Base-by-base conservation (phyloP, 2,113 vertebrate species). In the Sclerurus mexicanus region DNA sequence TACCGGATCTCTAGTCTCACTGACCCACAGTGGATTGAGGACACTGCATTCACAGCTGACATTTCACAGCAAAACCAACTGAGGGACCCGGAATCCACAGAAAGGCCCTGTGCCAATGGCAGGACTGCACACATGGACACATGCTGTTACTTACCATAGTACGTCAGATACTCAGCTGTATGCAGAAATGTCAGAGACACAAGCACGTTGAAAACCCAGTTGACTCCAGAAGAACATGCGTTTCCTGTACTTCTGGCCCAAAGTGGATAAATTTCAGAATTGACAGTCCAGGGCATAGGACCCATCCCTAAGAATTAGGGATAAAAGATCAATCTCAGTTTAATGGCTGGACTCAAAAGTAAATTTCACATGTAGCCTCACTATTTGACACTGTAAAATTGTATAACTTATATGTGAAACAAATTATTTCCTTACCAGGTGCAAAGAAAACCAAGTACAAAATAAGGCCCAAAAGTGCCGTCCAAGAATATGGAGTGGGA, bases 171-270 rank as follows among this genome's bases (percentile, higher is more conserved):
- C 75, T 99, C 98, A 16, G 99, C 99, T 58, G 99, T 97, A 72
- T 99, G 99, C 71, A 99, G 98, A 96, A 99, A 99, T 1, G 99
- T 99, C 94, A 99, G 75, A 2, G 99, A 99, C 83, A 99, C 99
- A 3, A 99, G 97, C 63, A 99, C 98, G 52, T 99, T 99, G 97
- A 99, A 99, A 92, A 99, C 98, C 99, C 99, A 99, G 96, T 99
- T 99, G 94, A 99, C 98, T 64, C 99, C 99, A 23, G 99, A 99
- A 8, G 99, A 99, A 77, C 99, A 99, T 0, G 99, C 99, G 0
- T 99, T 99, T 73, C 99, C 99, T n/a, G 99, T 99, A 95, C 99
- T 99, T 96, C 99, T 98, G 23, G 99, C 99, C 99, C 99, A 99
- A 93, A 99, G 98, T 5, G 99, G 99, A 92, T 99, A 99, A 95